A percentile compares a stretch with the other conserved stretches of the same genome.
These are phyloP conservation scores for Drosophila histrio DNA, from an alignment of 2,888 invertebrate species.

Conservation along the genomic window DNA sequence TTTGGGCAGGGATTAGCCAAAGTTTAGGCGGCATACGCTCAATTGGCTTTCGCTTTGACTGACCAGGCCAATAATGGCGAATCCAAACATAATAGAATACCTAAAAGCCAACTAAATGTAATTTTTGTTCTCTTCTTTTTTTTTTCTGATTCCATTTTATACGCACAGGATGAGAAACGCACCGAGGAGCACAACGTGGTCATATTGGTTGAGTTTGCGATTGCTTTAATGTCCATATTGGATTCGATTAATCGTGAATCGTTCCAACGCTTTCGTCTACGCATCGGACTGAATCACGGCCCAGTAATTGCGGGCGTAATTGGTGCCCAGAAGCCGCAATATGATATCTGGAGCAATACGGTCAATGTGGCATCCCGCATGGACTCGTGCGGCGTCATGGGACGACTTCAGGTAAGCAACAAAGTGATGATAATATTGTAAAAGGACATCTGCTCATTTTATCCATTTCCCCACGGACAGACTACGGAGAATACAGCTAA, in stretches of 20 bases:
- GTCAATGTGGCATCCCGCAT: constrained; percentile 98
- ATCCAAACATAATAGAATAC: constrained; percentile 42
- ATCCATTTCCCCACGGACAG: constrained; percentile 80
- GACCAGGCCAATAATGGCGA: constrained; percentile 43
- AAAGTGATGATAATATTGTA: neutral
- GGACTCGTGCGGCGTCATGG: constrained; percentile 97
- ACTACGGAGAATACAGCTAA: constrained; percentile 93
- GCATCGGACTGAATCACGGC: constrained; percentile 88
- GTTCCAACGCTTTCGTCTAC: constrained; percentile 96
- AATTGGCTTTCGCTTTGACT: constrained; percentile 56
- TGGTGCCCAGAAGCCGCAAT: constrained; percentile 98
- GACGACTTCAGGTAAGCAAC: constrained; percentile 89
- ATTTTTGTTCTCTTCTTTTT: constrained; percentile 29
- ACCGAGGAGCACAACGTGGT: constrained; percentile 94
- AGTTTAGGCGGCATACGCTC: constrained; percentile 53
- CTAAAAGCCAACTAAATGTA: constrained; percentile 45
- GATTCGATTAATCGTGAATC: constrained; percentile 98
- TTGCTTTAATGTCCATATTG: constrained; percentile 95
- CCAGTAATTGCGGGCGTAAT: constrained; percentile 97
- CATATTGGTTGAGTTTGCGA: constrained; percentile 96
- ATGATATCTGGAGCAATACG: constrained; percentile 99
- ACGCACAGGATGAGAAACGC: constrained; percentile 88
- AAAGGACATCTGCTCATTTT: neutral
- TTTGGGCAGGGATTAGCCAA: constrained; percentile 58
- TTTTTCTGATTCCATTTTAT: neutral